Percentiles rank a stretch among this genome's conserved stretches.
Conservation (phyloP, 2,888 invertebrate genomes). For the Panzeria rudis region DNA sequence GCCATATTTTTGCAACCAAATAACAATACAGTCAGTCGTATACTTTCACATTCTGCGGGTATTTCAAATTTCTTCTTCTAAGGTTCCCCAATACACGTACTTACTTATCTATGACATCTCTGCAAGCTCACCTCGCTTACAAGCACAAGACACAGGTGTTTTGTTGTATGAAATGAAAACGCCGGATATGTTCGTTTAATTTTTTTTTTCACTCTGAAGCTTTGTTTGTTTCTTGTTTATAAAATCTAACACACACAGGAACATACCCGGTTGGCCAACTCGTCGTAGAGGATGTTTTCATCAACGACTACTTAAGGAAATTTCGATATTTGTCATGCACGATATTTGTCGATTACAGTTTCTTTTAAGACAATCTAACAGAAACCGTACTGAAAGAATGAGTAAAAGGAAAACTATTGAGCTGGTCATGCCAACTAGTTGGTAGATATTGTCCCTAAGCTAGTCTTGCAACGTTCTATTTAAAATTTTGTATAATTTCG, state of each 20-base stretch:
- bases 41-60: constrained; percentile 48
- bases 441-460: too few relatives aligned
- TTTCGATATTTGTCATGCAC: too few relatives aligned
- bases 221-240: constrained; percentile 49
- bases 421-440: too few relatives aligned
- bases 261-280: too few relatives aligned
- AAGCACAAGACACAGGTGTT: constrained; percentile 65
- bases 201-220: constrained; percentile 38
- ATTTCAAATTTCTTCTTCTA: background rate
- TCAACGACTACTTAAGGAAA: too few relatives aligned
- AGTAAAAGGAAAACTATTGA: too few relatives aligned
- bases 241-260: constrained; percentile 12
- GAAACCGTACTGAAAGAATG: too few relatives aligned
- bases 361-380: too few relatives aligned
- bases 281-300: too few relatives aligned
- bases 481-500: too few relatives aligned
- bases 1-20: constrained; percentile 63
- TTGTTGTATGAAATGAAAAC: constrained; percentile 50
- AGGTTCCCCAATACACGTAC: background rate
- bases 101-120: background rate
- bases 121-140: constrained; percentile 13
- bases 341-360: too few relatives aligned
- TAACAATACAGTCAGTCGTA: constrained; percentile 56
- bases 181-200: constrained; percentile 65
- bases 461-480: too few relatives aligned